A percentile compares a stretch with the other conserved stretches of the same genome.
These are phyloP conservation scores for Rhopalosiphum nymphaeae DNA, from an alignment of 2,888 invertebrate genomes.

Conservation along the genomic window DNA sequence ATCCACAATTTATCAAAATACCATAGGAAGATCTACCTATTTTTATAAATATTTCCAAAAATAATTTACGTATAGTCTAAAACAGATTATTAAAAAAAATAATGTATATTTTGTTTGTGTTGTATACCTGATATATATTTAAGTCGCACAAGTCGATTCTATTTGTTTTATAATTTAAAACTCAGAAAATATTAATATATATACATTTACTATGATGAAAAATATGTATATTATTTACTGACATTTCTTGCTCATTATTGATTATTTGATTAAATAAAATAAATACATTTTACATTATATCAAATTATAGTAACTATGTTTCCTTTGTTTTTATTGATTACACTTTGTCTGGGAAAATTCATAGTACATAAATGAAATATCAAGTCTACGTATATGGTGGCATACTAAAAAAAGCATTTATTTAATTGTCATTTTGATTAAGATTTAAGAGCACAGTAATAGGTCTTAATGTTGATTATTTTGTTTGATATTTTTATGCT, in stretches of 20 bases:
- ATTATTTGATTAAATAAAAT: background rate
- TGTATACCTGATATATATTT: background rate
- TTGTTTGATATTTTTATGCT: background rate
- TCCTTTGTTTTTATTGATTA: background rate
- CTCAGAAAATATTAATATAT: background rate
- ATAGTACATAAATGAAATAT: background rate
- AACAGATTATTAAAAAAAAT: background rate
- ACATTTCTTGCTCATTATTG: background rate
- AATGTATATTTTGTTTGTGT: background rate
- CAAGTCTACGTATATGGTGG: background rate
- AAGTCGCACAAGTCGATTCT: background rate
- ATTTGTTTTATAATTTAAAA: background rate
- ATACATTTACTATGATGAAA: background rate
- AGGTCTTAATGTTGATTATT: background rate
- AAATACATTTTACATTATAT: background rate
- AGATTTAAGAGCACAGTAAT: background rate
- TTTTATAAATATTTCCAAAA: background rate
- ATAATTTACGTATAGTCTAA: background rate
- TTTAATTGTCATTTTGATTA: background rate
- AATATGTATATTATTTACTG: background rate
- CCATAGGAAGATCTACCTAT: background rate
- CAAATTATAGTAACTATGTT: background rate
- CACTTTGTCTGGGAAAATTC: background rate
- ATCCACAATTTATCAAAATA: background rate
- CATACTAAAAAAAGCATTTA: background rate